phyloP scores from a whole-genome alignment of 2,113 vertebrate genomes.

The Cyphomyrus discorhynchus region DNA sequence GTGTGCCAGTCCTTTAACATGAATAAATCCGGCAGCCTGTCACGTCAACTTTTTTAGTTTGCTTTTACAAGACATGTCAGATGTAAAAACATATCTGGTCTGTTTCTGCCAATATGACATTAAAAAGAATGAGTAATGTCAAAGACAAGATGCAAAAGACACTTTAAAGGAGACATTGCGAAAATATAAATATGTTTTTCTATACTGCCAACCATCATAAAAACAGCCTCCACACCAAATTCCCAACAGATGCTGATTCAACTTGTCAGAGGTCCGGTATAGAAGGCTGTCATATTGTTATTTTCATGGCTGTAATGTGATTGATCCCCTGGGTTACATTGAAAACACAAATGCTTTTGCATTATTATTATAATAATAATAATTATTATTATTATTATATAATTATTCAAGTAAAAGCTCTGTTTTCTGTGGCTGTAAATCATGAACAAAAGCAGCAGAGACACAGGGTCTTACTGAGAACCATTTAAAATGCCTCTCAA shows the following conservation, averaged over 20 bases:
- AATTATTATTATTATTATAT: not conserved
- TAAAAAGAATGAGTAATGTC: conserved; percentile 1
- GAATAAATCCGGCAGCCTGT: not conserved
- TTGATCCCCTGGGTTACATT: conserved; percentile 19
- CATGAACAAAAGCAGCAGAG: not conserved
- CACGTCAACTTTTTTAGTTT: not conserved
- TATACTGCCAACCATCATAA: conserved; percentile 38
- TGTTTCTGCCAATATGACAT: not conserved
- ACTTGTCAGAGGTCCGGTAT: conserved; percentile 44
- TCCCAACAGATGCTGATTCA: not conserved
- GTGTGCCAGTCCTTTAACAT: not conserved
- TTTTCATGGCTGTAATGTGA: conserved; percentile 18
- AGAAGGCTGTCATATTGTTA: not conserved
- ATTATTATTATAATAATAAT: not conserved
- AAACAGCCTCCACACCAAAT: conserved; percentile 35
- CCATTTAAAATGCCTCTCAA: not conserved
- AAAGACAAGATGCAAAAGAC: conserved; percentile 37
- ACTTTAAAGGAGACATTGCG: conserved; percentile 46
- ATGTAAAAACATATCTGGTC: conserved; percentile 10
- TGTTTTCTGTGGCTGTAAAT: not conserved
- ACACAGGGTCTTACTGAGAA: not conserved
- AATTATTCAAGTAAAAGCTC: not conserved
- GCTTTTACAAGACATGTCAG: conserved; percentile 8
- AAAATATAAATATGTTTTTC: conserved; percentile 52
- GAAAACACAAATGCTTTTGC: conserved; percentile 27